Evolutionary conservation across 92 coral and sea anemone species (phyloP).

Genomic region (Epizoanthus fatuus): DNA sequence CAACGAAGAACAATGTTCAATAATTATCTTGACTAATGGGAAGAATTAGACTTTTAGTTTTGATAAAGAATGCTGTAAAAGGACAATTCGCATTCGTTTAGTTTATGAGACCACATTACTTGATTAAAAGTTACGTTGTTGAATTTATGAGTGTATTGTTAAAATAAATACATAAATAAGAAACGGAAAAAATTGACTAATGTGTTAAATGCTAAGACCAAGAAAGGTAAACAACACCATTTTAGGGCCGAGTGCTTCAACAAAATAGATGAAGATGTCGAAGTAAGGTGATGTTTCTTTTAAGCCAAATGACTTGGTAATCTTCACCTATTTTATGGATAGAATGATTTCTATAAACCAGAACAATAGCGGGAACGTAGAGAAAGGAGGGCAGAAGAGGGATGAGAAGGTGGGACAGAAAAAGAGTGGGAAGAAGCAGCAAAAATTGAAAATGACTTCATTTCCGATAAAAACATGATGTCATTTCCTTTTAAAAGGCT

Average conservation of each 20-base stretch:
- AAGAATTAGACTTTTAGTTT: background rate
- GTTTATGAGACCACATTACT: background rate
- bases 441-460: background rate
- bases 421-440: background rate
- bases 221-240: background rate
- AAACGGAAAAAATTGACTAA: background rate
- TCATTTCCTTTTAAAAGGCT: background rate
- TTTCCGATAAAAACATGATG: background rate
- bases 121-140: background rate
- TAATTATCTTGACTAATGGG: background rate
- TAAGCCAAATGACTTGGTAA: background rate
- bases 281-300: background rate
- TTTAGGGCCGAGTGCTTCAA: background rate
- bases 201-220: constrained; percentile 1
- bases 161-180: background rate
- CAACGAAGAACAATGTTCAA: background rate
- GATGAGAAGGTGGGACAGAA: background rate
- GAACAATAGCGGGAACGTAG: background rate
- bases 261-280: background rate
- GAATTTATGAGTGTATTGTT: no score
- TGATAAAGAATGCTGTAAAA: background rate
- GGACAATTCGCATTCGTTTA: background rate
- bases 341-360: background rate
- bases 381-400: background rate
- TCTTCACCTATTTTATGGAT: background rate